A percentile compares a stretch with the other conserved stretches of the same genome.
phyloP scores from a whole-genome alignment of 2,797 vertebrate genomes.

The Brachyrhaphis roseni region DNA sequence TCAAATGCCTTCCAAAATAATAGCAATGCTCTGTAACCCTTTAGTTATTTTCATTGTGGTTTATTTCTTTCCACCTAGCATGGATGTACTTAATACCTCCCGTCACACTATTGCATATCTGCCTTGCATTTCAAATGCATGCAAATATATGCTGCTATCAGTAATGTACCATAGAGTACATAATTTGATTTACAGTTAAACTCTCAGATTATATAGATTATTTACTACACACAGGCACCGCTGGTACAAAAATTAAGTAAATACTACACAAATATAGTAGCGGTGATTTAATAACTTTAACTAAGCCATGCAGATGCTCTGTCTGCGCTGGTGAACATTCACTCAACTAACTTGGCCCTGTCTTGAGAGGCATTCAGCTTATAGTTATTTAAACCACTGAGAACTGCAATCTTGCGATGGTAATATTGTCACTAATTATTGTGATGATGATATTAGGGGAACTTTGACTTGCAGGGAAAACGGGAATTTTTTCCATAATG shows the following conservation, averaged over 20 bases:
- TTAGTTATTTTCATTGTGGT: slow-evolving; percentile 2
- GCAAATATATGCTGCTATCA: not conserved
- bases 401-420: not conserved
- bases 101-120: not conserved
- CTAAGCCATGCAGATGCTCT: not conserved
- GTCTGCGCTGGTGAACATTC: not conserved
- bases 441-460: not conserved
- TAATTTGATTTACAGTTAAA: not conserved
- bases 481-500: not conserved
- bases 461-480: not conserved
- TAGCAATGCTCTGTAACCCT: slow-evolving; percentile 18
- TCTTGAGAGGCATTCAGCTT: not conserved
- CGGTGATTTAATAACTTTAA: not conserved
- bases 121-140: not conserved
- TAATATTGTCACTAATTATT: not conserved
- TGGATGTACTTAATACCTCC: not conserved
- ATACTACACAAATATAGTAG: not conserved
- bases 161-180: not conserved
- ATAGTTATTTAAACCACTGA: not conserved
- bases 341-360: not conserved
- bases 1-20: slow-evolving; percentile 35
- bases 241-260: not conserved
- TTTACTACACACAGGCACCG: not conserved
- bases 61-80: not conserved
- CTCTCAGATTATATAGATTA: not conserved